Conservation (phyloP, 2,888 invertebrate genomes). For the Meteorus colon region DNA sequence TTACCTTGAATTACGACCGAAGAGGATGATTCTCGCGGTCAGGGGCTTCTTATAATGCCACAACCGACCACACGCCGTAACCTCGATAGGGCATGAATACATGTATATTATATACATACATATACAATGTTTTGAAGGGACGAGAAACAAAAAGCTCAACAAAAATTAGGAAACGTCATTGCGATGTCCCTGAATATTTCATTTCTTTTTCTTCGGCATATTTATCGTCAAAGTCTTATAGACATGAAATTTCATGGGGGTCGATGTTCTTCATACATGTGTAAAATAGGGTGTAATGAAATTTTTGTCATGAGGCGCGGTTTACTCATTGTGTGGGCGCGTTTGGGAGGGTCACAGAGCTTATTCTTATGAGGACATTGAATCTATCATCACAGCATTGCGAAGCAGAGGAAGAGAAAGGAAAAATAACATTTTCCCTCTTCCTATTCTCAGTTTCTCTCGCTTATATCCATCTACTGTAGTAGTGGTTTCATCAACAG, state of each 20-base stretch:
- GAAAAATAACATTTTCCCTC: neutral
- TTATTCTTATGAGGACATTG: conserved; percentile 18
- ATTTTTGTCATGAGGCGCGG: conserved; percentile 21
- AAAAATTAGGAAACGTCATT: neutral
- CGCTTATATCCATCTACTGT: neutral
- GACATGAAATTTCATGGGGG: conserved; percentile 9
- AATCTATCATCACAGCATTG: conserved; percentile 31
- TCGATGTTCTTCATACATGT: conserved; percentile 12
- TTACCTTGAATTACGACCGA: conserved; percentile 54
- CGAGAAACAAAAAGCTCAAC: neutral
- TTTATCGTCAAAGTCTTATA: neutral
- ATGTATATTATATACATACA: conserved; percentile 13
- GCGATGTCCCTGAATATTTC: too few species aligned
- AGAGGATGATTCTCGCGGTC: conserved; percentile 50
- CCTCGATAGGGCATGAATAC: conserved; percentile 38
- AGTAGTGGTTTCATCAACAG: conserved; percentile 11
- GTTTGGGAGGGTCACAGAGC: conserved; percentile 25
- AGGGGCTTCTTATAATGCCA: conserved; percentile 44
- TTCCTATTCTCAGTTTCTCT: neutral
- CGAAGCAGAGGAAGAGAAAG: neutral
- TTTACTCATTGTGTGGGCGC: conserved; percentile 19
- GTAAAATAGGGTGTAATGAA: conserved; percentile 32
- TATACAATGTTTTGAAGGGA: neutral
- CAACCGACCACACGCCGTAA: conserved; percentile 50
- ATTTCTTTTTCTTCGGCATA: too few species aligned